Evolutionary conservation across 1,140 invertebrate genomes (phyloP).

Genomic region (Calliopsis andreniformis): DNA sequence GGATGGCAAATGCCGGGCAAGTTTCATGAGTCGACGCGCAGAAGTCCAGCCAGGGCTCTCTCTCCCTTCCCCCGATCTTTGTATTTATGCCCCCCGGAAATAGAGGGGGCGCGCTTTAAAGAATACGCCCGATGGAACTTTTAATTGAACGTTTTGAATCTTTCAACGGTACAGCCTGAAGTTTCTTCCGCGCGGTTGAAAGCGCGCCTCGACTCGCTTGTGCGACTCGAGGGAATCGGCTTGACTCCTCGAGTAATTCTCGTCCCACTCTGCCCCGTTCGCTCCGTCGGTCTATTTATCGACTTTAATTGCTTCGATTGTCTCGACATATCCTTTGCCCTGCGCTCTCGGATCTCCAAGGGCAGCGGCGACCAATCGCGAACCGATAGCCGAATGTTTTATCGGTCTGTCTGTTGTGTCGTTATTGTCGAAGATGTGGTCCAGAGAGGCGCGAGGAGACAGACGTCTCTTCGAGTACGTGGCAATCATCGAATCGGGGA

Average conservation of each 20-base stretch:
- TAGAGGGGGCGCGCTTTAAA: not conserved
- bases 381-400: slow-evolving; percentile 47
- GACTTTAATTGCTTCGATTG: slow-evolving; percentile 66
- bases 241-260: slow-evolving; percentile 29
- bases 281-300: slow-evolving; percentile 50
- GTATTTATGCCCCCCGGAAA: slow-evolving; percentile 17
- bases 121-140: slow-evolving; percentile 39
- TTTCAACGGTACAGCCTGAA: slow-evolving; percentile 1
- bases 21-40: not conserved
- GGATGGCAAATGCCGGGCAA: not conserved
- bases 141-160: slow-evolving; percentile 57
- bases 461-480: not conserved
- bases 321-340: slow-evolving; percentile 48
- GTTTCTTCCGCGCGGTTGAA: slow-evolving; percentile 4
- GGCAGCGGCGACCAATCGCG: slow-evolving; percentile 24
- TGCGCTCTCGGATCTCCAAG: slow-evolving; percentile 13
- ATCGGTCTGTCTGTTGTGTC: slow-evolving; percentile 13
- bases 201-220: not conserved
- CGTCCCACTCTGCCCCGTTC: slow-evolving; percentile 1
- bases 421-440: not conserved
- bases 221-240: not conserved
- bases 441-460: too few species aligned
- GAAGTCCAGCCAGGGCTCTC: not conserved
- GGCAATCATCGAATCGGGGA: not conserved
- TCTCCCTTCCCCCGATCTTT: not conserved